Evolutionary conservation across 2,888 invertebrate species (phyloP).

Genomic region (Mamestra brassicae): DNA sequence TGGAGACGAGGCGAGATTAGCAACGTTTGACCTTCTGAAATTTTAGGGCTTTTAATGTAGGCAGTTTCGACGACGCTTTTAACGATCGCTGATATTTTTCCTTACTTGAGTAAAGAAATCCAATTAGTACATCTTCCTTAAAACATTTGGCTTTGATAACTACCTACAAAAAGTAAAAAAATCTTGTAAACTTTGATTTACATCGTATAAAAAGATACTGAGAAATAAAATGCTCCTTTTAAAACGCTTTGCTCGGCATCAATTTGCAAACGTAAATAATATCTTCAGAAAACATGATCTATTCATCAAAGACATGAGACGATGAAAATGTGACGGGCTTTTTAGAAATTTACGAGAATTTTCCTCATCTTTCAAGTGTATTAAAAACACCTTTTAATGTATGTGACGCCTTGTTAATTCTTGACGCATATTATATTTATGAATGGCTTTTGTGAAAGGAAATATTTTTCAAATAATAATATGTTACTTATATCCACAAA

Average conservation of each 20-base stretch:
- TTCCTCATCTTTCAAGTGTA: constrained; percentile 42
- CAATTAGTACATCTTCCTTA: constrained; percentile 27
- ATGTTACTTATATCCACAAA: too few species aligned
- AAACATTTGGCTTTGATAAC: constrained; percentile 24
- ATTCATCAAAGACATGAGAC: constrained; percentile 39
- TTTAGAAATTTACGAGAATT: constrained; percentile 34
- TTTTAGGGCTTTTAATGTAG: constrained; percentile 6
- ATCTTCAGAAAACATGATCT: constrained; percentile 48
- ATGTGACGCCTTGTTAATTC: constrained; percentile 15
- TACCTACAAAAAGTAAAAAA: constrained; percentile 5
- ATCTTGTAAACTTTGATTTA: constrained; percentile 28
- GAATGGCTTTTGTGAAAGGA: neutral
- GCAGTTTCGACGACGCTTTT: constrained; percentile 4
- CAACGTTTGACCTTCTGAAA: constrained; percentile 31
- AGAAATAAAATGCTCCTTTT: constrained; percentile 13
- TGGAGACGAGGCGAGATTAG: constrained; percentile 41
- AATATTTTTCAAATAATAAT: neutral
- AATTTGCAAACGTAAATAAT: constrained; percentile 52
- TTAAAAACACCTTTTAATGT: constrained; percentile 43
- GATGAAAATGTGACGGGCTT: constrained; percentile 32
- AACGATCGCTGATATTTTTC: neutral
- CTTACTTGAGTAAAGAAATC: constrained; percentile 8
- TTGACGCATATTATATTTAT: constrained; percentile 8
- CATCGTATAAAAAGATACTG: constrained; percentile 9
- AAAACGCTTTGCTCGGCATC: constrained; percentile 28